Base-by-base conservation (phyloP, 2,888 invertebrate genomes). In the Rhynchonema sp. region DNA sequence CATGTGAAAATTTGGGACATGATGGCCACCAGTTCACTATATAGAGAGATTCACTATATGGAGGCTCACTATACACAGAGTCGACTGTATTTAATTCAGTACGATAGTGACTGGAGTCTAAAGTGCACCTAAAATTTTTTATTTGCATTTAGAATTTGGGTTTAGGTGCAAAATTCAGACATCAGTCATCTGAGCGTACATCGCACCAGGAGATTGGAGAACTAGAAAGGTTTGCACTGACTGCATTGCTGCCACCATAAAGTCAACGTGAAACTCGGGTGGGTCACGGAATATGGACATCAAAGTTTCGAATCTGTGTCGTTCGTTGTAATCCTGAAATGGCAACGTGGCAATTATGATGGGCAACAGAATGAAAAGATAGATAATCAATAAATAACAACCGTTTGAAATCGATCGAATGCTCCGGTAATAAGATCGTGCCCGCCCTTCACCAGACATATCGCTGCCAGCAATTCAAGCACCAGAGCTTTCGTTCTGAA, bases 241-340 rank as follows among this genome's bases (percentile, higher is more conserved):
- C 80, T 98, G 96, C 90, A 94, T 92, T 74, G 92, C 94, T 20
- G 94, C 92, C 70, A 86, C 91, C 92, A 96, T 92, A 78, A 94
- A 91, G 76, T 96, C 96, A 69, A 96, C 90, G 76, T 96, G 90
- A 75, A 98, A 96, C 68, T 84, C 84, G 71, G 92, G 2, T 2
- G 64, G 67, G 73, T 92, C 87, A 75, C 87, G 86, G 73, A 98
- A 96, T 78, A 89, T 92, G 70, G 88, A 86, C 87, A 98, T 92
- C 52, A 98, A 81, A 0, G 94, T 96, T 77, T 94, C 88, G 77
- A 98, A 98, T 72, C 98, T 79, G 61, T 75, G 80, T 67, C 82
- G 81, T 72, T 98, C 96, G 65, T 71, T 72, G 68, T 75, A 77
- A 29, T 76, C 75, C 76, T 76, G 63, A 2, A 38, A 38, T 13